Conservation (phyloP, 2,113 vertebrate genomes). For the Phaetusa simplex region DNA sequence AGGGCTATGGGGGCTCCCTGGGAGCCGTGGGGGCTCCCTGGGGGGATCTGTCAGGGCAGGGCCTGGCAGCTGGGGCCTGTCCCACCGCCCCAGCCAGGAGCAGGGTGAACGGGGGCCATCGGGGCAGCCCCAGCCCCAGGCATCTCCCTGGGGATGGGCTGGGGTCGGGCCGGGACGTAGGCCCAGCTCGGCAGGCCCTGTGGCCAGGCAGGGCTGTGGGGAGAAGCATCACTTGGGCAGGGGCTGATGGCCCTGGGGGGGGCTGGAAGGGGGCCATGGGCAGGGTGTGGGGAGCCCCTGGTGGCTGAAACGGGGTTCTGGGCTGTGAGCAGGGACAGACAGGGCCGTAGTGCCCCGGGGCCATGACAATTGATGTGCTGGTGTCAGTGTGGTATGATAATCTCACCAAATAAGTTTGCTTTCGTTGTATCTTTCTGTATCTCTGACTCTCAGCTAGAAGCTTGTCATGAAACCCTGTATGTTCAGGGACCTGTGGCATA, state of each 20-base stretch:
- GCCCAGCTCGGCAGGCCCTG: too few relatives aligned
- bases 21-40: neutral
- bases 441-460: neutral
- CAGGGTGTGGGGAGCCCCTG: too few relatives aligned
- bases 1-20: neutral
- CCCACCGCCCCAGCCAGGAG: neutral
- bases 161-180: fast-evolving
- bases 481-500: neutral
- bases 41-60: neutral
- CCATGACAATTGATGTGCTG: neutral
- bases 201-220: neutral
- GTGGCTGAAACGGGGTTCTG: neutral
- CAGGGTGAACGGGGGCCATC: fast-evolving
- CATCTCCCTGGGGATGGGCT: neutral
- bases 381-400: neutral
- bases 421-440: neutral
- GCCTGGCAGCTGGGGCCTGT: neutral
- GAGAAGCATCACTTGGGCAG: neutral
- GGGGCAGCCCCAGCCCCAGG: neutral
- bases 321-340: neutral
- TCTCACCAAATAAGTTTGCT: neutral
- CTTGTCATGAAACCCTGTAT: neutral
- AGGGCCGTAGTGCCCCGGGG: neutral
- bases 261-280: neutral
- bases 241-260: neutral